phyloP scores from a whole-genome alignment of 2,888 invertebrate species.

The Mythimna albipuncta region DNA sequence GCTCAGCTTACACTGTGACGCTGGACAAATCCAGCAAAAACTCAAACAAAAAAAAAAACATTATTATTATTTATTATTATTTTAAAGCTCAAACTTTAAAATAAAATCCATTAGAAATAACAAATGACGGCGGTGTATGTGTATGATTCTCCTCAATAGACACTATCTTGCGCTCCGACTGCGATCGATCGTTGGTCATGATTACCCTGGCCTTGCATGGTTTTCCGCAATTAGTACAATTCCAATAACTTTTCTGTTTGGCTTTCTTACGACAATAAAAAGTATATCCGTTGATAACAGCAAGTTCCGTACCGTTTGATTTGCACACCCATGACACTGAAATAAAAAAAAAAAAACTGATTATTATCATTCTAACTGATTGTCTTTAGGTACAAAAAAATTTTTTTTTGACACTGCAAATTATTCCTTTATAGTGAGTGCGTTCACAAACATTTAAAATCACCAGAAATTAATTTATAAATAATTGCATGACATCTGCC shows the following conservation, averaged over 20 bases:
- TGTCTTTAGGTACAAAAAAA: too few relatives aligned
- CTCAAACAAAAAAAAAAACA: too few relatives aligned
- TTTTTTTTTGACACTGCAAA: too few relatives aligned
- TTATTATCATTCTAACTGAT: neutral
- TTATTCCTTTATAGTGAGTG: too few relatives aligned
- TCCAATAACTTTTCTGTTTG: conserved; percentile 1
- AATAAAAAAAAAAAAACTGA: neutral
- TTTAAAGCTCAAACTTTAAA: conserved; percentile 5
- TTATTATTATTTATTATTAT: too few relatives aligned
- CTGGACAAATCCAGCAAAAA: too few relatives aligned
- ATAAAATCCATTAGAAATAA: conserved; percentile 25
- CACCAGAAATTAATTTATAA: too few relatives aligned
- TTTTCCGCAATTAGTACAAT: conserved; percentile 17
- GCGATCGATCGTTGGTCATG: conserved; percentile 1
- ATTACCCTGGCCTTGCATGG: conserved; percentile 19
- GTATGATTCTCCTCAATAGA: conserved; percentile 13
- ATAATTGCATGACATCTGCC: too few relatives aligned
- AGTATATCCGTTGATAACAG: conserved; percentile 11
- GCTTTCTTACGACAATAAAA: conserved; percentile 1
- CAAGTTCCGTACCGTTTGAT: conserved; percentile 1
- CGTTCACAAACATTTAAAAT: too few relatives aligned
- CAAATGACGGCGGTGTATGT: conserved; percentile 12
- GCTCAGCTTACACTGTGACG: too few relatives aligned
- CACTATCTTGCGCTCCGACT: conserved; percentile 7
- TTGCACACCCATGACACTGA: neutral